These are phyloP conservation scores for Passer domesticus DNA, from an alignment of 2,113 vertebrate species.

Conservation along the genomic window DNA sequence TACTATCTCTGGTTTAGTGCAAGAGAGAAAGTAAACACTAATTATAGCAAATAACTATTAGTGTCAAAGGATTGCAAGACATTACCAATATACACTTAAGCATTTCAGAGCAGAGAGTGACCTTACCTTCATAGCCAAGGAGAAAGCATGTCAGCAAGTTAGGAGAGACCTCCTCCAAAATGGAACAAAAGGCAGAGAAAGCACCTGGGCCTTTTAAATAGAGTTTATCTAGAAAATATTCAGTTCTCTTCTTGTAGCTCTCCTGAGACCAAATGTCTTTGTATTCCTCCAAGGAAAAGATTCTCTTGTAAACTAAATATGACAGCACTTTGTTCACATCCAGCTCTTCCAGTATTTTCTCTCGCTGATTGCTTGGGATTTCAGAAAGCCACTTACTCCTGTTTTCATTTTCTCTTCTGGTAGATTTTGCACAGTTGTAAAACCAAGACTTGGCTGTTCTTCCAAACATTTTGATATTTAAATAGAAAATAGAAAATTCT, in stretches of 20 bases:
- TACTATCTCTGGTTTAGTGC: not conserved
- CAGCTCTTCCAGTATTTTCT: slow-evolving; percentile 81
- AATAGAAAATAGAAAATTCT: slow-evolving; percentile 50
- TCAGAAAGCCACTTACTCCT: slow-evolving; percentile 76
- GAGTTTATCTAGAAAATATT: slow-evolving; percentile 84
- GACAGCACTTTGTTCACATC: slow-evolving; percentile 83
- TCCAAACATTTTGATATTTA: slow-evolving; percentile 79
- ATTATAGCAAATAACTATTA: slow-evolving; percentile 65
- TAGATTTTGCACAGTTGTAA: slow-evolving; percentile 73
- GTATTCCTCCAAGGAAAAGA: slow-evolving; percentile 88
- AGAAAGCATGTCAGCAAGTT: slow-evolving; percentile 87
- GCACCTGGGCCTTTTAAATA: slow-evolving; percentile 82
- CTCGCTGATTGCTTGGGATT: slow-evolving; percentile 77
- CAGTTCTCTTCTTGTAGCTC: slow-evolving; percentile 71
- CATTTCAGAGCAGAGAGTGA: slow-evolving; percentile 33
- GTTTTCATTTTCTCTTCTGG: slow-evolving; percentile 73
- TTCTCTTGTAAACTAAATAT: slow-evolving; percentile 81
- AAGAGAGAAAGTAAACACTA: slow-evolving; percentile 66
- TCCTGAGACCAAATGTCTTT: slow-evolving; percentile 83
- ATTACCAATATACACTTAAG: slow-evolving; percentile 57
- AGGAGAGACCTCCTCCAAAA: slow-evolving; percentile 88
- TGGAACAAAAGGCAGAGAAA: slow-evolving; percentile 84
- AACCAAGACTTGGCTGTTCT: slow-evolving; percentile 80
- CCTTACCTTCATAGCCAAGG: slow-evolving; percentile 87
- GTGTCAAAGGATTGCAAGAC: slow-evolving; percentile 55